Base-by-base conservation (phyloP, 2,888 invertebrate genomes). In the Synanthedon myopaeformis region DNA sequence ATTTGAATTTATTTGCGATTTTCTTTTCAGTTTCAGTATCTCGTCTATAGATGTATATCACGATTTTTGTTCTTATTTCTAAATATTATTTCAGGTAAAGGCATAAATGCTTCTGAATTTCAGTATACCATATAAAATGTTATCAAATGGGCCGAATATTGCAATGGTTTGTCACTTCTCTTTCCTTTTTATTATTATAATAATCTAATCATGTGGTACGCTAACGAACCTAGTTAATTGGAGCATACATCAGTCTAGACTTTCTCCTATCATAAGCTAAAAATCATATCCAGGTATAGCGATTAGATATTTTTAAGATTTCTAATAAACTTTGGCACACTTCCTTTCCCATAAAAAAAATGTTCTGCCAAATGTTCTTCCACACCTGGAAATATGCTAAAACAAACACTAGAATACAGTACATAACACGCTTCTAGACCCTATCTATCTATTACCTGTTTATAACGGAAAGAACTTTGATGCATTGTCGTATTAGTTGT, bases 181-280 rank as follows among this genome's bases (percentile, higher is more conserved):
- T 23, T 23, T 5, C 5, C 5, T 23, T 23, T 23, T 35, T 10
- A 35, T 35, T 23, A 35, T 35, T 35, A 17, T 17, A 35, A 10
- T 35, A 35, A 10, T 35, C 35, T 35, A 35, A 35, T 35, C 35
- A 10, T 35, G 35, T 35, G 35, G 10, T 35, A 61, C 67, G 71
- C 76, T 77, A 78, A 72, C 67, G 72, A 68, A 61, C 74, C 79
- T 80, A 82, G 57, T 59, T 64, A 66, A 75, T 79, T 82, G 82
- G 81, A 80, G 79, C 79, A 74, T 79, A 75, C 75, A 76, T 86
- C 86, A 86, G 86, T 86, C 86, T 85, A 86, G 75, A 80, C 75
- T 74, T 81, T 72, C 69, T 77, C 76, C 79, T 83, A 84, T 82
- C 63, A 64, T 77, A 82, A 67, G 62, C 67, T 69, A 66, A 63